Conservation (phyloP, 2,113 vertebrate genomes). For the Nothobranchius furzeri region DNA sequence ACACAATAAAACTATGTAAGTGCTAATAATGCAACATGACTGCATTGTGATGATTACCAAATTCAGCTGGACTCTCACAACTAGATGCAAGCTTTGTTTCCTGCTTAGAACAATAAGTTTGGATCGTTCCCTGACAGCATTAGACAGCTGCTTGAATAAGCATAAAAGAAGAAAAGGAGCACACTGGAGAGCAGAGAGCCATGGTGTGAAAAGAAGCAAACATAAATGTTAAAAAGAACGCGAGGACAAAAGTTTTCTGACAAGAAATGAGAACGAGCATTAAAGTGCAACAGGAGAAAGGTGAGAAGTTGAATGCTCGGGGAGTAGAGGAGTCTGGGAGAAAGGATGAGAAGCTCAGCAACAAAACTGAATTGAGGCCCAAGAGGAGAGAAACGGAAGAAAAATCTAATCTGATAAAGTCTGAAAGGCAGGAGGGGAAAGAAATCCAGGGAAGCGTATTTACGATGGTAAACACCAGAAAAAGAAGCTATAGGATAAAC, state of each 20-base stretch:
- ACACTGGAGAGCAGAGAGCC: neutral
- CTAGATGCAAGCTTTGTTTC: conserved; percentile 16
- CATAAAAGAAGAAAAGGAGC: conserved; percentile 3
- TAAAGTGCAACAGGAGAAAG: conserved; percentile 23
- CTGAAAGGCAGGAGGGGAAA: conserved; percentile 20
- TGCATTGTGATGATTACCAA: conserved; percentile 19
- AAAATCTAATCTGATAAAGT: conserved; percentile 61
- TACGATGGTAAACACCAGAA: conserved; percentile 42
- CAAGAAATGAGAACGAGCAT: conserved; percentile 20
- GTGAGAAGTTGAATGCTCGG: conserved; percentile 45
- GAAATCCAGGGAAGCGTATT: conserved; percentile 23
- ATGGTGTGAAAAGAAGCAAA: conserved; percentile 11
- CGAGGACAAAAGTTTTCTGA: neutral
- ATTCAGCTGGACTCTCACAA: conserved; percentile 11
- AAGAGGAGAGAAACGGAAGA: conserved; percentile 46
- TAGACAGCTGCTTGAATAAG: neutral
- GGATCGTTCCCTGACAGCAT: conserved; percentile 36
- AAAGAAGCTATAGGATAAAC: too few relatives aligned
- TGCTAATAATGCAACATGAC: conserved; percentile 8
- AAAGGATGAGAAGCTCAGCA: conserved; percentile 52
- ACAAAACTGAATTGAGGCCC: conserved; percentile 61
- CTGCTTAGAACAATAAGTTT: conserved; percentile 30
- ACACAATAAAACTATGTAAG: neutral
- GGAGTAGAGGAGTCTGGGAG: conserved; percentile 33
- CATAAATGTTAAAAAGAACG: conserved; percentile 10